These are phyloP conservation scores for Pongo pygmaeus DNA, from an alignment of 2,113 vertebrate species.

Conservation along the genomic window DNA sequence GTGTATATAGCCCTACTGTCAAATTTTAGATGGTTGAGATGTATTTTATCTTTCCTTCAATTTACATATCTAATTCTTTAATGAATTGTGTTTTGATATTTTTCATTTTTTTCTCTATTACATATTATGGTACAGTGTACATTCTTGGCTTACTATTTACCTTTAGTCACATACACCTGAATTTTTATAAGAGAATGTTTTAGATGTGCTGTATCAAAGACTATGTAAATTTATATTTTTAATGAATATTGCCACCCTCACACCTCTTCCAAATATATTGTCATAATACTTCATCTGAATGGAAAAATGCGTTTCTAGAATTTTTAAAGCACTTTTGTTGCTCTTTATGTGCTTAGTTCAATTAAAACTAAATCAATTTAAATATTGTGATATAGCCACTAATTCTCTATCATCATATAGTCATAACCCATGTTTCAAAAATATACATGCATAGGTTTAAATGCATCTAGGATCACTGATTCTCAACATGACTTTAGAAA, in stretches of 20 bases:
- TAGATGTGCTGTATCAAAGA: neutral
- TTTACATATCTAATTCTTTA: slow-evolving; percentile 1
- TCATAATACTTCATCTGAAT: neutral
- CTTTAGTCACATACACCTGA: neutral
- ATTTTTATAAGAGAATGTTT: slow-evolving; percentile 1
- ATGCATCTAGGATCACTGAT: neutral
- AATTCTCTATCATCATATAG: neutral
- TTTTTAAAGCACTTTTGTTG: neutral
- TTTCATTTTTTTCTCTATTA: neutral
- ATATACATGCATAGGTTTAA: neutral
- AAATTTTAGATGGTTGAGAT: neutral
- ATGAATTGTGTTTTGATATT: neutral
- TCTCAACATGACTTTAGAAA: neutral
- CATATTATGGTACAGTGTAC: neutral
- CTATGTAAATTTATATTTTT: neutral
- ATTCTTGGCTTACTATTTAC: neutral
- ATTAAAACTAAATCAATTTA: slow-evolving; percentile 17
- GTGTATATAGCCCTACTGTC: neutral
- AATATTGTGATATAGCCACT: neutral
- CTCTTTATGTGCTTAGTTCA: neutral
- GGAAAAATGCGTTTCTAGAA: neutral
- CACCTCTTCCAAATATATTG: neutral
- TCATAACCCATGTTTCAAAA: neutral
- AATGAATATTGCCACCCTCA: neutral
- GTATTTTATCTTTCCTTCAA: neutral